A percentile compares a stretch with the other conserved stretches of the same genome.
Evolutionary conservation across 2,113 vertebrate genomes (phyloP).

Genomic region (Paraplagusia blochii): DNA sequence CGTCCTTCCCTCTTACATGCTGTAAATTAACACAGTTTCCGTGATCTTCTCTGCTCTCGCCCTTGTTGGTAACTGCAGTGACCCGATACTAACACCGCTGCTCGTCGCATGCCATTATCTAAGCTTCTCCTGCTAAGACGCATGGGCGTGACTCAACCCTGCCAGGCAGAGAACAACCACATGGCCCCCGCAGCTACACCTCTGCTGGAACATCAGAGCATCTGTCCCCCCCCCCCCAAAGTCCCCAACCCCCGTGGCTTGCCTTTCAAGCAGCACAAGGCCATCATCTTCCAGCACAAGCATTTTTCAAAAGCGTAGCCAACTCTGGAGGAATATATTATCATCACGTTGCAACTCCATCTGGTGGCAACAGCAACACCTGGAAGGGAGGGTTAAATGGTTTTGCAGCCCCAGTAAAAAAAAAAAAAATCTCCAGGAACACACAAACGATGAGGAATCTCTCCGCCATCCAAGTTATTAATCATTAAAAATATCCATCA

Average conservation of each 20-base stretch:
- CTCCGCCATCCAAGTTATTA: conserved; percentile 15
- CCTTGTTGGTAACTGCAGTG: conserved; percentile 16
- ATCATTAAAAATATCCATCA: conserved; percentile 33
- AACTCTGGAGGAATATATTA: conserved; percentile 59
- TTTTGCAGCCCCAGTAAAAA: conserved; percentile 27
- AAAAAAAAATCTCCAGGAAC: conserved; percentile 12
- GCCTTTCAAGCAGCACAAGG: conserved; percentile 56
- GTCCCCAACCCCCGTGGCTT: no score
- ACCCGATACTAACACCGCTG: conserved; percentile 16
- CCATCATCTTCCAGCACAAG: conserved; percentile 53
- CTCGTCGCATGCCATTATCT: conserved; percentile 41
- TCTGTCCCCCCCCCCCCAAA: conserved; percentile 57
- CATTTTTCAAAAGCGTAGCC: conserved; percentile 59
- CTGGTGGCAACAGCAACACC: conserved; percentile 57
- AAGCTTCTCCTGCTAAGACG: conserved; percentile 30
- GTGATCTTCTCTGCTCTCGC: conserved; percentile 23
- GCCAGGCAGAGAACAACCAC: conserved; percentile 40
- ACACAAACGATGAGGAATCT: conserved; percentile 13
- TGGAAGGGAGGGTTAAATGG: conserved; percentile 45
- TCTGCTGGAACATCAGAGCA: conserved; percentile 64
- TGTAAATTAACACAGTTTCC: neutral
- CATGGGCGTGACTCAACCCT: conserved; percentile 55
- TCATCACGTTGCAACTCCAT: conserved; percentile 45
- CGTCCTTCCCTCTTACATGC: neutral
- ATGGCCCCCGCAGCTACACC: conserved; percentile 49